Evolutionary conservation across 2,888 invertebrate genomes (phyloP).

Genomic region (Chaetogeoica ovagalla): DNA sequence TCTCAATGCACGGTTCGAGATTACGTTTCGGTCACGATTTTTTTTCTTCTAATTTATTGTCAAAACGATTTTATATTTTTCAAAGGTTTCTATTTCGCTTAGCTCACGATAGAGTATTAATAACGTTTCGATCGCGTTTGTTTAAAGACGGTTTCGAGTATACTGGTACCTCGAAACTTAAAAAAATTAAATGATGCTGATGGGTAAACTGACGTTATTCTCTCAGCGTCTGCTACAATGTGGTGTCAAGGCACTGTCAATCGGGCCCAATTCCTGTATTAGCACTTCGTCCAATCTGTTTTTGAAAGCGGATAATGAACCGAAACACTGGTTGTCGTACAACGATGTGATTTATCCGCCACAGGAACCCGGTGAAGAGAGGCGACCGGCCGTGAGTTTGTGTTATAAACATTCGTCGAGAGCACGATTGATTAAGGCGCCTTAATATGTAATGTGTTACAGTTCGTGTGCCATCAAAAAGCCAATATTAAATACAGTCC

Average conservation of each 20-base stretch:
- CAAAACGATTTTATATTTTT: no score
- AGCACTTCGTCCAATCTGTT: slow-evolving; percentile 8
- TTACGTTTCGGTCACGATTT: no score
- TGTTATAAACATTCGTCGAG: neutral
- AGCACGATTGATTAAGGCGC: neutral
- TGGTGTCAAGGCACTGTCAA: slow-evolving; percentile 65
- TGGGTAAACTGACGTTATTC: neutral
- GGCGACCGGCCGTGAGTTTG: slow-evolving; percentile 77
- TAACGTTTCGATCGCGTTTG: no score
- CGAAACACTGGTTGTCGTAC: slow-evolving; percentile 58
- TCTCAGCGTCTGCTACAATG: slow-evolving; percentile 64
- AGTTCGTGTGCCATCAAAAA: slow-evolving; percentile 88
- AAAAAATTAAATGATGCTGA: neutral
- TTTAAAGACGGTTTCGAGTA: no score
- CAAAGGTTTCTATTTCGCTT: no score
- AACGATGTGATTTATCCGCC: slow-evolving; percentile 83
- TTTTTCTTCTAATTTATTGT: no score
- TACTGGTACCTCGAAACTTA: no score
- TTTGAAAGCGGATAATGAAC: neutral
- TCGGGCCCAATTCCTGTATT: neutral
- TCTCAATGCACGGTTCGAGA: no score
- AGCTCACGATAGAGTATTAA: no score
- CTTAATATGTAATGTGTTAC: slow-evolving; percentile 58
- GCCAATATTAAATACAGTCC: slow-evolving; percentile 86
- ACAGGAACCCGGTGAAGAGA: slow-evolving; percentile 72